Base-by-base conservation (phyloP, 2,113 vertebrate species). In the Motacilla alba region DNA sequence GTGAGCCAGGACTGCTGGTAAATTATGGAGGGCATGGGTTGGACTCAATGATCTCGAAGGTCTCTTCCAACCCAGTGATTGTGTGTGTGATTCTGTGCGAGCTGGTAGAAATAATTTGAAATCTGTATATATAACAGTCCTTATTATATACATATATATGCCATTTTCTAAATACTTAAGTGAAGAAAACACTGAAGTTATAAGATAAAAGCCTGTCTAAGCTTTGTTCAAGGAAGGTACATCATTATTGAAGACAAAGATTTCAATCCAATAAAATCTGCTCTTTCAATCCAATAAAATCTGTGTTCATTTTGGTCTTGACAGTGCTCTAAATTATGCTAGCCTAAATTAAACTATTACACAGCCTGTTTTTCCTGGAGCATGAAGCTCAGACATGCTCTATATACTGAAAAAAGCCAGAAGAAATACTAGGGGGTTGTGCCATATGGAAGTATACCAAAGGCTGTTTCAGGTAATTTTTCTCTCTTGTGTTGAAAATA, bases 341-440 rank as follows among this genome's bases (percentile, higher is more conserved):
- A 77, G 16, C 69, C 63, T 81, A 86, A 93, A 92, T 77, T 70
- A 89, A 92, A 58, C 62, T 55, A 52, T 89, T 94, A 68, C 27
- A 82, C 70, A 94, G 58, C 41, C 66, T 84, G 73, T 39, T 60
- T 75, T 83, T 94, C 46, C 67, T 82, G 62, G n/a, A 94, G 28
- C 86, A 91, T 89, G 75, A 94, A 56, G 62, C 83, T 87, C 74
- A 94, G 91, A 91, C 69, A 94, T 94, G 91, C 89, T 94, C 93
- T 93, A 77, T 28, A 94, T 94, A 93, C 90, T 56, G 55, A 74
- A 92, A 87, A 92, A 92, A 75, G 60, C 73, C 56, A 84, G 93
- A 91, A 95, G 83, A 91, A 69, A 93, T 81, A 64, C 43, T 58
- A 53, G 55, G 62, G 31, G 8, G 53, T 41, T 88, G 13, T 62